Conservation (phyloP, 2,888 invertebrate species). For the Trichacis sp. region DNA sequence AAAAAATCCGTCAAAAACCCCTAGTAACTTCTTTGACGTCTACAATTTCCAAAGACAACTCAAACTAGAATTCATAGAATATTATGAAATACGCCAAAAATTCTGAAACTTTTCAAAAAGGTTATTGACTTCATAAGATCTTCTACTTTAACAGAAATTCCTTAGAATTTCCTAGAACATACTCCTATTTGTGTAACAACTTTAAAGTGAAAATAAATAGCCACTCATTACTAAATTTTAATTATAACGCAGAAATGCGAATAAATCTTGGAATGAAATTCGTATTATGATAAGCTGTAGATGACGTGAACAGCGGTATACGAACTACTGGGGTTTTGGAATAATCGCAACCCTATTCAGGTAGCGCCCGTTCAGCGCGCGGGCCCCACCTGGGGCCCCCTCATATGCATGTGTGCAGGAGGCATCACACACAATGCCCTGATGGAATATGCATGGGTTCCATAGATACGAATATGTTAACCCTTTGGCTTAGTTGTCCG, state of each 20-base stretch:
- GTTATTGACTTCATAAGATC: too few species aligned
- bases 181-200: too few species aligned
- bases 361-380: constrained; percentile 50
- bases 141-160: too few species aligned
- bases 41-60: too few species aligned
- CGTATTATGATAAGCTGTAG: constrained; percentile 63
- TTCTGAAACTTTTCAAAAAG: too few species aligned
- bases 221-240: constrained; percentile 46
- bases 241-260: constrained; percentile 48
- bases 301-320: constrained; percentile 46
- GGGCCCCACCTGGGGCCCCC: constrained; percentile 64
- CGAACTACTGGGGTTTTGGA: constrained; percentile 40
- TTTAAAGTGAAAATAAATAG: too few species aligned
- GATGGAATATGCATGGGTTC: constrained; percentile 63
- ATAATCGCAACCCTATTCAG: constrained; percentile 49
- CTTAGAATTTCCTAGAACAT: too few species aligned
- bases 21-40: too few species aligned
- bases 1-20: constrained; percentile 14
- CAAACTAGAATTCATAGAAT: too few species aligned
- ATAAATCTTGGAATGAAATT: constrained; percentile 58
- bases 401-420: constrained; percentile 42
- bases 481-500: constrained; percentile 67
- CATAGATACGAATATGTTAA: constrained; percentile 66
- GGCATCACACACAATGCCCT: constrained; percentile 53
- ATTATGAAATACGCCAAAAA: too few species aligned